A percentile compares a stretch with the other conserved stretches of the same genome.
These are phyloP conservation scores for Sipha flava DNA, from an alignment of 1,140 invertebrate genomes.

Conservation along the genomic window DNA sequence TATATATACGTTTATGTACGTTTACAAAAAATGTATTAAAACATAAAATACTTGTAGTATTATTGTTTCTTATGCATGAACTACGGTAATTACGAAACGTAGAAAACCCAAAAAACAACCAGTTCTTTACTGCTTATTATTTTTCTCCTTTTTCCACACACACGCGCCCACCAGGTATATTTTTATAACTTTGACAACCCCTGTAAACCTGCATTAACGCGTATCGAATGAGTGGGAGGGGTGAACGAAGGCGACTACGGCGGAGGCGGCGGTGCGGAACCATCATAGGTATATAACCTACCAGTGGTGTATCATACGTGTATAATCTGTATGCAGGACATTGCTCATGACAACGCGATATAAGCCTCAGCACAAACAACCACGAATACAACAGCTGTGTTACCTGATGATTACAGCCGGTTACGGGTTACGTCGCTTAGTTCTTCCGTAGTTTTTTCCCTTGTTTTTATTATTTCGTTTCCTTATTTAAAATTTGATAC, in stretches of 20 bases:
- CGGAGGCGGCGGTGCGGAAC: background rate
- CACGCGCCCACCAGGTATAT: background rate
- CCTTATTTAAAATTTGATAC: too few species aligned
- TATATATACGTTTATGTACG: too few species aligned
- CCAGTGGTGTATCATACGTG: background rate
- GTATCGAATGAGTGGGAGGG: background rate
- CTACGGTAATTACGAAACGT: background rate
- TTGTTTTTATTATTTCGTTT: too few species aligned
- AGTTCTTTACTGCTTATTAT: background rate
- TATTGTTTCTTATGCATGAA: background rate
- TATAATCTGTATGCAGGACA: background rate
- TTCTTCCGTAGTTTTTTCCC: too few species aligned
- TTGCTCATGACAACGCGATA: too few species aligned
- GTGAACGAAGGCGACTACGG: background rate
- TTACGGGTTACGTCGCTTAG: too few species aligned
- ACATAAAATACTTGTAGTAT: too few species aligned
- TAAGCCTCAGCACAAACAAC: too few species aligned
- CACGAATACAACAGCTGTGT: too few species aligned
- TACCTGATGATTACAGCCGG: too few species aligned
- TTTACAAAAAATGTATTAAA: too few species aligned
- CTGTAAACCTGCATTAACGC: background rate
- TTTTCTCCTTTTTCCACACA: background rate
- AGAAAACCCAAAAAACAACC: background rate
- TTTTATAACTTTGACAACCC: conserved; percentile 6
- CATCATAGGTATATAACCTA: background rate